phyloP scores from a whole-genome alignment of 2,113 vertebrate species.

The Malurus melanocephalus region DNA sequence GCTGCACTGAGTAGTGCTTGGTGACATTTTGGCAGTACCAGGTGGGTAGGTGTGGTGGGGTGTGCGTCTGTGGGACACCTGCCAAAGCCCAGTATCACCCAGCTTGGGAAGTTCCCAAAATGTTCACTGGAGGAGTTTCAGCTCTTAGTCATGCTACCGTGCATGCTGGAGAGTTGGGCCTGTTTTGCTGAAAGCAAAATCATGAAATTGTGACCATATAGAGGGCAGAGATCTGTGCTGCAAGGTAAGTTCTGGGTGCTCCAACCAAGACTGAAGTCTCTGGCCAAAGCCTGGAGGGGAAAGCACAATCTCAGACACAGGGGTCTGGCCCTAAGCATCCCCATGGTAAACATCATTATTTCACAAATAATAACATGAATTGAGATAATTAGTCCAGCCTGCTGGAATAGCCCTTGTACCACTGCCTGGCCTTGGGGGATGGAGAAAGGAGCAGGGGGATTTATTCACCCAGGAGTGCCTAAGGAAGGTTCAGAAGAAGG shows the following conservation, averaged over 20 bases:
- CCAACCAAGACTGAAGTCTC: not conserved
- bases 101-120: not conserved
- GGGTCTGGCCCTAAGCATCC: not conserved
- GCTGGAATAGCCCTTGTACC: not conserved
- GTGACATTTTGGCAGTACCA: not conserved
- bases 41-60: not conserved
- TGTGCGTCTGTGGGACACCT: fast-evolving
- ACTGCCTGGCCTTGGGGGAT: not conserved
- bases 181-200: not conserved
- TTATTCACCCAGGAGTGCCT: not conserved
- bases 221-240: not conserved
- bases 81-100: not conserved
- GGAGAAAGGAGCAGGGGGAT: not conserved
- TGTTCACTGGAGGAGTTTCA: not conserved
- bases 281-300: not conserved
- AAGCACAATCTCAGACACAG: fast-evolving
- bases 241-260: fast-evolving
- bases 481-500: not conserved
- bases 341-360: not conserved
- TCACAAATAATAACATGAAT: not conserved
- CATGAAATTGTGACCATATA: fast-evolving
- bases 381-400: not conserved
- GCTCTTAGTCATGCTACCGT: not conserved
- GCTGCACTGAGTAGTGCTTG: not conserved
- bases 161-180: not conserved